Evolutionary conservation across 1,140 invertebrate species (phyloP).

Genomic region (Drosophila punjabiensis): DNA sequence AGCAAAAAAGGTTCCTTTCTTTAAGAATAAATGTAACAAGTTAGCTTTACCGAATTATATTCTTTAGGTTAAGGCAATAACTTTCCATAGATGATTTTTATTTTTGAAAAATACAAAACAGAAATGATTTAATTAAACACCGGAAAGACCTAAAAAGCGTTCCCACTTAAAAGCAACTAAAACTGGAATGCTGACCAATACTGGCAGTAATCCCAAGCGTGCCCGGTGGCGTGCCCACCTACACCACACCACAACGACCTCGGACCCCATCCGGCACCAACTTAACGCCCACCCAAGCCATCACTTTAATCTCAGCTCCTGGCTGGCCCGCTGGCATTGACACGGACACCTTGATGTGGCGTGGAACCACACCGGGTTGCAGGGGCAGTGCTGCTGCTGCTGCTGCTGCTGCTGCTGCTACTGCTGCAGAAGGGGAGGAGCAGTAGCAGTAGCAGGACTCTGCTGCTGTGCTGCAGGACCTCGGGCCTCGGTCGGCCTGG

Average conservation of each 20-base stretch:
- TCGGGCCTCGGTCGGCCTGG: constrained; percentile 21
- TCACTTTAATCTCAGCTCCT: constrained; percentile 43
- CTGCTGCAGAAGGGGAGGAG: not conserved
- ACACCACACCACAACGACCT: constrained; percentile 1
- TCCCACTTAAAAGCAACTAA: not conserved
- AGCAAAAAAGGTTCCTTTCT: too few species aligned
- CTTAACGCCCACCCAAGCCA: constrained; percentile 4
- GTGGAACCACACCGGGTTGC: not conserved
- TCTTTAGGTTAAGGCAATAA: not conserved
- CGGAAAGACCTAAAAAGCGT: not conserved
- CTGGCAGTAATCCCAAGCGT: constrained; percentile 1
- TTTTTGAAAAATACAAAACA: not conserved
- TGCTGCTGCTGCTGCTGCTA: not conserved
- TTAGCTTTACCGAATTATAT: not conserved
- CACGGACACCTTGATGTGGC: constrained; percentile 41
- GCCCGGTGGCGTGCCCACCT: too few species aligned
- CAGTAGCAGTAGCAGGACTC: not conserved
- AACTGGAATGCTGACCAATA: constrained; percentile 3
- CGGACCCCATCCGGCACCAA: not conserved
- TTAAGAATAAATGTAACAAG: too few species aligned
- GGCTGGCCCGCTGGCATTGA: constrained; percentile 36
- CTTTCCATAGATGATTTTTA: not conserved
- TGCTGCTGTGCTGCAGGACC: constrained; percentile 11
- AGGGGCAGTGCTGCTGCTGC: not conserved
- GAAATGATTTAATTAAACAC: not conserved